Percentiles rank a stretch among this genome's conserved stretches.
Conservation (phyloP, 37 sponge, comb jelly and placozoan species). For the Oscarella lobularis region DNA sequence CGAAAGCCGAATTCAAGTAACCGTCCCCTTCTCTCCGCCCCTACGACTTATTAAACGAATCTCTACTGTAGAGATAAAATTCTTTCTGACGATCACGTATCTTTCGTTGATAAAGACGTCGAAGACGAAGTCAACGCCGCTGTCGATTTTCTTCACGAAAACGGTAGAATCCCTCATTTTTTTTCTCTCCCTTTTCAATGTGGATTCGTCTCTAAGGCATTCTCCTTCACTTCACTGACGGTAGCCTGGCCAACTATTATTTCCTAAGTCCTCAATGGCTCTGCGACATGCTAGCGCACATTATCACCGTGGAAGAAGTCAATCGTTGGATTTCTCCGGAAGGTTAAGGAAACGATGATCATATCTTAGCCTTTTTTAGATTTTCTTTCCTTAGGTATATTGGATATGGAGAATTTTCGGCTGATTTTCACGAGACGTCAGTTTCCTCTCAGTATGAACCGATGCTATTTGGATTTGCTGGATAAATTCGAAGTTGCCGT, state of each 20-base stretch:
- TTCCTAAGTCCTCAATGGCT: conserved; percentile 93
- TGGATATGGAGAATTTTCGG: neutral
- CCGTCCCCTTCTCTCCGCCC: too few relatives aligned
- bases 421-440: conserved; percentile 5
- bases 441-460: conserved; percentile 38
- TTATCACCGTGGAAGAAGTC: conserved; percentile 82
- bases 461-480: conserved; percentile 70
- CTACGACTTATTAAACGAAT: neutral
- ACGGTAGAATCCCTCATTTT: conserved; percentile 32
- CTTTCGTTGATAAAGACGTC: conserved; percentile 31
- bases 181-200: neutral
- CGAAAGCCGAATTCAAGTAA: neutral
- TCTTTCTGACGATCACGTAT: neutral
- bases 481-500: conserved; percentile 86
- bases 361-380: neutral
- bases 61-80: neutral
- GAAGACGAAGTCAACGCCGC: conserved; percentile 62
- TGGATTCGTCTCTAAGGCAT: neutral
- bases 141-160: conserved; percentile 81
- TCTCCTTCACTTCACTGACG: conserved; percentile 40
- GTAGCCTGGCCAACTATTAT: conserved; percentile 75
- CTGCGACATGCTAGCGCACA: conserved; percentile 90
- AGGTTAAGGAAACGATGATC: neutral
- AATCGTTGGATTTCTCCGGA: conserved; percentile 51
- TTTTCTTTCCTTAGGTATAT: neutral